Base-by-base conservation (phyloP, 2,113 vertebrate genomes). In the Cynopterus brachyotis region DNA sequence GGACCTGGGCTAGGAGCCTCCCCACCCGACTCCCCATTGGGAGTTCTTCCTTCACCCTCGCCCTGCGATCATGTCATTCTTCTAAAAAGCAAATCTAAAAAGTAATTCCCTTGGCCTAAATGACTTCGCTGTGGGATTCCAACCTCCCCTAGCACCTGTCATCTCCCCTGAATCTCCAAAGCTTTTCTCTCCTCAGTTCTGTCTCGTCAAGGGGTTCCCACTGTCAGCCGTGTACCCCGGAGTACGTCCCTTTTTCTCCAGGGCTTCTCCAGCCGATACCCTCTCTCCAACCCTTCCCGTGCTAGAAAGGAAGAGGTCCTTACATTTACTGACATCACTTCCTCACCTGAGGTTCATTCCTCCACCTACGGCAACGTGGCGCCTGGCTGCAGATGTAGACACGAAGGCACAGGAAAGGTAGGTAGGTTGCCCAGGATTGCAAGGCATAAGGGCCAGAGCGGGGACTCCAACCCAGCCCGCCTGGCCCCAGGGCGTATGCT, bases 211-310 rank as follows among this genome's bases (percentile, higher is more conserved):
- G 32, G 10, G 12, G 10, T 60, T 22, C 35, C n/a, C 64, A 10
- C 2, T 6, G 19, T 40, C 85, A 5, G 5, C 16, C 11, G 3
- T 9, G 6, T 16, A 0, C 72, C 47, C 57, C 0, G 0, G 17
- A 53, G 26, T 11, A 59, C 17, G 30, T 66, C 37, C 30, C 28
- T 24, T 83, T 82, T 28, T 26, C 73, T 86, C 59, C 15, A 40
- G 0, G 45, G 20, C 10, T 26, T 40, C n/a, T 53, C 19, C 53
- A 6, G 47, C 35, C 24, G 16, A 57, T 47, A 28, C n/a, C 15
- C 24, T 75, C n/a, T 37, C 81, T 62, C 19, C 85, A 12, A 0
- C 60, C 40, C 75, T 59, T 91, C 60, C 87, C 19, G 10, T 80
- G 78, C 66, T 76, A 59, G 47, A 24, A 28, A 55, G 69, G 26